Evolutionary conservation across 2,888 invertebrate species (phyloP), one percentile per base, ranked within the genome.

Genomic region (Torymus aiolomorphi): DNA sequence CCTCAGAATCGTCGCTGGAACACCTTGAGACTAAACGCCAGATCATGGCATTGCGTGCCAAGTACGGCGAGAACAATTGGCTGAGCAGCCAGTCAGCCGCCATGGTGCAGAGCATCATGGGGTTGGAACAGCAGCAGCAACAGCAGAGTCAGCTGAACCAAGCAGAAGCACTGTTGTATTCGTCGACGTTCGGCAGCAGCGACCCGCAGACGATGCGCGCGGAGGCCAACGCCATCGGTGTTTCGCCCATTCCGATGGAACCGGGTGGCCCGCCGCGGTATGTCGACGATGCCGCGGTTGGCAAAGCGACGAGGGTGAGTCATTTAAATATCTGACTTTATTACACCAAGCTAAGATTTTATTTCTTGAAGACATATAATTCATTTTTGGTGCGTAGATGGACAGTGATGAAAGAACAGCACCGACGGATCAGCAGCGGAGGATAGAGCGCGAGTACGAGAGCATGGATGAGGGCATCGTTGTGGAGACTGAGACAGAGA

Each of bases 21-120:
- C 92, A 93, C 86, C 88, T 94, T 78, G 92, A 92, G 84, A 92
- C 92, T 0, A 94, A 93, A 84, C 91, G 92, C 82, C 92, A 93
- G 87, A 92, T 94, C 78, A 91, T 94, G 83, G 91, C 90, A 24
- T 84, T 94, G 18, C 90, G 93, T 14, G 88, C 92, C 81, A 92
- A 92, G 84, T 93, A 92, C 86, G 94, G 94, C 13, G 92, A 92
- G 83, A 87, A 90, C 56, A 91, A 92, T 71, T 94, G 94, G 94
- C 85, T 94, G 51, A 92, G 92, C 78, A 91, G 91, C 69, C 90
- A 92, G 69, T 92, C 91, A 72, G 92, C 92, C 0, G 91, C 92
- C 52, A 87, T 88, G 57, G 91, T 94, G 65, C 92, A 93, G 84
- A 92, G 91, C 85, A 92, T 92, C 51, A 89, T 94, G 84, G 93